A percentile compares a stretch with the other conserved stretches of the same genome.
These are phyloP conservation scores for Rhipidura dahli DNA, from an alignment of 2,113 vertebrate species.

Conservation along the genomic window DNA sequence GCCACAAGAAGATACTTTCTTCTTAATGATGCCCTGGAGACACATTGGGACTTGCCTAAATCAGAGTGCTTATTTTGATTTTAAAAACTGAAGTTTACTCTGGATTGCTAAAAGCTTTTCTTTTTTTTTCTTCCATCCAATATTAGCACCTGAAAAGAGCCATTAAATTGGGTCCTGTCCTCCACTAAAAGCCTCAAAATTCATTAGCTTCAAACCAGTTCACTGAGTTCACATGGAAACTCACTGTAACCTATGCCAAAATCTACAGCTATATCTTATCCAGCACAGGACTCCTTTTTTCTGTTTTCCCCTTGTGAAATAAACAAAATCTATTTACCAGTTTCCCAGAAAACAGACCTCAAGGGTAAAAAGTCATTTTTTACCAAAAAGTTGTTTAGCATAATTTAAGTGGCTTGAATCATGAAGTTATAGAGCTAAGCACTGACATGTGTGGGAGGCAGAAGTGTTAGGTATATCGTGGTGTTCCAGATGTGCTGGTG, in stretches of 20 bases:
- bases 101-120: not conserved
- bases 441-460: not conserved
- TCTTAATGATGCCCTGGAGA: not conserved
- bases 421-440: not conserved
- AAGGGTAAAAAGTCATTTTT: not conserved
- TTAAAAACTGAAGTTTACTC: not conserved
- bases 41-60: not conserved
- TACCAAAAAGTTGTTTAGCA: not conserved
- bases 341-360: not conserved
- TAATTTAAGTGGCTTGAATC: not conserved
- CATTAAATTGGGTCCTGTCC: not conserved
- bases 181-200: not conserved
- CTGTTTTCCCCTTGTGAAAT: not conserved
- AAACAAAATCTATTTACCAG: not conserved
- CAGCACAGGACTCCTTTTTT: not conserved
- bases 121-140: not conserved
- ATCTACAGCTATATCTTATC: not conserved
- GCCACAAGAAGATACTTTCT: not conserved
- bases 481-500: not conserved
- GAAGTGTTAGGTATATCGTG: accelerated
- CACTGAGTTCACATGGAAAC: not conserved
- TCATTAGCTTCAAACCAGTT: not conserved
- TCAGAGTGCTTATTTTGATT: not conserved
- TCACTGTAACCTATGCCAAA: not conserved
- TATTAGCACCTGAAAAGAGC: not conserved